These are phyloP conservation scores for Poeciliopsis turrubarensis DNA, from an alignment of 2,113 vertebrate genomes.

Conservation along the genomic window DNA sequence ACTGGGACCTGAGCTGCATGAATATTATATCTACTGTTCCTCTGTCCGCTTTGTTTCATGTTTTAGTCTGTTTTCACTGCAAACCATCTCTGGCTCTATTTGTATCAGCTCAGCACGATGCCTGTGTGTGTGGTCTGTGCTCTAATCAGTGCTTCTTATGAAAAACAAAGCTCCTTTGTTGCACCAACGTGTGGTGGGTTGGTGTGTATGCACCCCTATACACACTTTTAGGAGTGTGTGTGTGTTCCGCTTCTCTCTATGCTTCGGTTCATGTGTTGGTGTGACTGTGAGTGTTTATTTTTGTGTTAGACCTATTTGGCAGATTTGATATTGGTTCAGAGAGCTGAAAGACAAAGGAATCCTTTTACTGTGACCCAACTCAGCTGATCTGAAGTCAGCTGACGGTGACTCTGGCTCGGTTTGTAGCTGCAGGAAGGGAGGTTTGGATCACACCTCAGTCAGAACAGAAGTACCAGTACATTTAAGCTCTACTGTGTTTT, in stretches of 20 bases:
- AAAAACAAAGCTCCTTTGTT: constrained; percentile 67
- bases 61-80: constrained; percentile 1
- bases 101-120: constrained; percentile 16
- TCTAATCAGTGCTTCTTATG: constrained; percentile 51
- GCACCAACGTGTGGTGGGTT: constrained; percentile 2
- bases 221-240: constrained; percentile 1
- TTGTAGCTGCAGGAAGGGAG: constrained; percentile 30
- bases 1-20: not conserved
- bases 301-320: constrained; percentile 42
- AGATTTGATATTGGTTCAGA: constrained; percentile 54
- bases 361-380: constrained; percentile 55
- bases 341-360: constrained; percentile 55
- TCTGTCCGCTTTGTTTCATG: not conserved
- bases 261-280: constrained; percentile 20
- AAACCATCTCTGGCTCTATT: not conserved
- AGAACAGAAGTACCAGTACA: not conserved
- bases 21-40: not conserved
- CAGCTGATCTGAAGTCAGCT: constrained; percentile 71
- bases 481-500: not conserved
- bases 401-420: constrained; percentile 41
- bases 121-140: constrained; percentile 38
- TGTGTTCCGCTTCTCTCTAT: not conserved
- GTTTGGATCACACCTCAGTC: constrained; percentile 17
- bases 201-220: constrained; percentile 1
- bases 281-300: constrained; percentile 15